Evolutionary conservation across 92 coral and sea anemone genomes (phyloP).

Genomic region (Isaurus tuberculatus): DNA sequence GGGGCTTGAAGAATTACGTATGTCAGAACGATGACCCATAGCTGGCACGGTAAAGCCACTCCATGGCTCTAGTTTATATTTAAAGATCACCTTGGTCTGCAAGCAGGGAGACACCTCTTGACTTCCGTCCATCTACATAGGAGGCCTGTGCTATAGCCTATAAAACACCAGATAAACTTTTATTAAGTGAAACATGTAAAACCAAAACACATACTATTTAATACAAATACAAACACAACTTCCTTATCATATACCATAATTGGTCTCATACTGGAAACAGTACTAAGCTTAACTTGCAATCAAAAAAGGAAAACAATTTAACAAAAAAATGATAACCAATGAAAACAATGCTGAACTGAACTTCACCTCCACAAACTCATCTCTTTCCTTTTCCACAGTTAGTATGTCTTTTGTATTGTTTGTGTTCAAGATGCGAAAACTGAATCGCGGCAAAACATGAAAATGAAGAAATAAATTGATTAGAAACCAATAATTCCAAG

Average conservation of each 20-base stretch:
- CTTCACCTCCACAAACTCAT: constrained; percentile 87
- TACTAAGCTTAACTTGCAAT: too few relatives aligned
- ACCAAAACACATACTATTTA: not conserved
- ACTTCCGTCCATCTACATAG: constrained; percentile 61
- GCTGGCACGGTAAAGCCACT: too few relatives aligned
- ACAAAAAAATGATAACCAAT: not conserved
- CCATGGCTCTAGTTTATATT: too few relatives aligned
- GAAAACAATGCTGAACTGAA: not conserved
- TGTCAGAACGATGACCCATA: too few relatives aligned
- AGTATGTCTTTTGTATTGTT: constrained; percentile 79
- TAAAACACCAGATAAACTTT: not conserved
- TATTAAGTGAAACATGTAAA: too few relatives aligned
- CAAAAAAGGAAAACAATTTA: too few relatives aligned
- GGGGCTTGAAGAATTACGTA: too few relatives aligned
- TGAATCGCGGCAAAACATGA: constrained; percentile 30
- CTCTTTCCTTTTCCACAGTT: constrained; percentile 83
- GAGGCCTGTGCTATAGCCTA: constrained; percentile 83
- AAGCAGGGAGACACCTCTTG: constrained; percentile 66
- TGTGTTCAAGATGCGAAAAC: constrained; percentile 88
- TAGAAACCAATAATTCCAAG: too few relatives aligned
- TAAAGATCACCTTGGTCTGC: constrained; percentile 85
- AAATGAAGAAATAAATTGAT: not conserved
- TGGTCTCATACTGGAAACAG: too few relatives aligned
- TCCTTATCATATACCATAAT: too few relatives aligned
- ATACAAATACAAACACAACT: not conserved